These are phyloP conservation scores for Odontophorus gujanensis DNA, from an alignment of 2,113 vertebrate genomes.

Conservation along the genomic window DNA sequence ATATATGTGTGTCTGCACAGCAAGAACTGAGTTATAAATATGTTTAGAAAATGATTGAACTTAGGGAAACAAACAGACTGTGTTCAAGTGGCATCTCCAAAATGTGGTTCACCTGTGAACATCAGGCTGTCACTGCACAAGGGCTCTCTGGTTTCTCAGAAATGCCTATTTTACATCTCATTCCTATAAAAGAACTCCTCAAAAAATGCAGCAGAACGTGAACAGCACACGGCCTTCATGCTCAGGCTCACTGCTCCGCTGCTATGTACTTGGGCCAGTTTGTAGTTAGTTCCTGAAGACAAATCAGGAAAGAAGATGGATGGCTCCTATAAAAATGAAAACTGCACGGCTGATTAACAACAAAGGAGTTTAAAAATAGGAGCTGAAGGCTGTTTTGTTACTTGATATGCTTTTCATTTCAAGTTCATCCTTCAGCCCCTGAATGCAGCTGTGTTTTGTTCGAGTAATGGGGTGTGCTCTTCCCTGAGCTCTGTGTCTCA, in stretches of 20 bases:
- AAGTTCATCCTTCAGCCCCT: background rate
- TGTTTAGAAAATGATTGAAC: background rate
- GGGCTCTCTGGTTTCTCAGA: fast-evolving
- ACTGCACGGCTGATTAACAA: background rate
- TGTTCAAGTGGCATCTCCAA: background rate
- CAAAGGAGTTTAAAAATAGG: background rate
- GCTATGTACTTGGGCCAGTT: background rate
- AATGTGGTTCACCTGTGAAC: background rate
- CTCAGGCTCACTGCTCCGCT: background rate
- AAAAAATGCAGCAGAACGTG: background rate
- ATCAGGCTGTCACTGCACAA: fast-evolving
- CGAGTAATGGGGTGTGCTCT: background rate
- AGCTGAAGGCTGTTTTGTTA: background rate
- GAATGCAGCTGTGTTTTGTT: background rate
- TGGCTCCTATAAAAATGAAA: background rate
- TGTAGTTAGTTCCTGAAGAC: background rate
- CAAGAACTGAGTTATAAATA: background rate
- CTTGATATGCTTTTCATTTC: background rate
- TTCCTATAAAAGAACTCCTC: background rate
- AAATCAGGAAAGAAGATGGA: background rate
- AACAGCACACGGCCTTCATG: background rate
- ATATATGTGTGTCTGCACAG: background rate
- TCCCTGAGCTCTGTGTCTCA: background rate
- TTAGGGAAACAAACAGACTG: background rate
- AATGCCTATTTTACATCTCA: background rate